These are phyloP conservation scores for Cercopithecus neglectus DNA, from an alignment of 2,797 vertebrate genomes.

Conservation along the genomic window DNA sequence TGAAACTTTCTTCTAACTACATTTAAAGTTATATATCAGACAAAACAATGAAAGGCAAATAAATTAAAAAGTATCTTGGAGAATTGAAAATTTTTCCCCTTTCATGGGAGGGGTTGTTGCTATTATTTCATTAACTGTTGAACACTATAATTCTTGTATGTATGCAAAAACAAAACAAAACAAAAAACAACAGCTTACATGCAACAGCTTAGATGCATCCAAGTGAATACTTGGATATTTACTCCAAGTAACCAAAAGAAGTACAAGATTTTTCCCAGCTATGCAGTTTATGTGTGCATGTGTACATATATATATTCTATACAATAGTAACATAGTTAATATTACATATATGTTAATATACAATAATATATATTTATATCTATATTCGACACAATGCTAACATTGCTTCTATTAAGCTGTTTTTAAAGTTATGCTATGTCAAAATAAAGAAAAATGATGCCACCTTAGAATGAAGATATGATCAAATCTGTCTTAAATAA, in stretches of 20 bases:
- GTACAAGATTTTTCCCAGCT: background rate
- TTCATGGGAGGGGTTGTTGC: background rate
- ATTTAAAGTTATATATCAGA: background rate
- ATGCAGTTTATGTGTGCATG: background rate
- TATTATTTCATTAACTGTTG: background rate
- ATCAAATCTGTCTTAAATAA: background rate
- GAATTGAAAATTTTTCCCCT: background rate
- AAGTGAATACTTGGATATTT: background rate
- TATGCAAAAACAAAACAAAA: background rate
- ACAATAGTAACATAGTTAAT: background rate
- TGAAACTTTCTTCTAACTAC: background rate
- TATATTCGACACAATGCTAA: background rate
- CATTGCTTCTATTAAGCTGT: background rate
- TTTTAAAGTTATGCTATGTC: background rate
- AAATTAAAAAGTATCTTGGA: background rate
- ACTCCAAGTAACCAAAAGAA: background rate
- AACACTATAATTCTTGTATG: background rate
- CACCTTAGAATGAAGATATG: background rate
- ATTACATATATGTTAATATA: background rate
- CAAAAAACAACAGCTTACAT: no score
- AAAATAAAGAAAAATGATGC: background rate
- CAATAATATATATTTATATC: background rate
- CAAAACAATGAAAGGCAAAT: background rate
- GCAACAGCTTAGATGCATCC: background rate
- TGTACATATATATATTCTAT: background rate